A percentile compares a stretch with the other conserved stretches of the same genome.
These are phyloP conservation scores for Pogona vitticeps DNA, from an alignment of 2,113 vertebrate genomes.

Conservation along the genomic window DNA sequence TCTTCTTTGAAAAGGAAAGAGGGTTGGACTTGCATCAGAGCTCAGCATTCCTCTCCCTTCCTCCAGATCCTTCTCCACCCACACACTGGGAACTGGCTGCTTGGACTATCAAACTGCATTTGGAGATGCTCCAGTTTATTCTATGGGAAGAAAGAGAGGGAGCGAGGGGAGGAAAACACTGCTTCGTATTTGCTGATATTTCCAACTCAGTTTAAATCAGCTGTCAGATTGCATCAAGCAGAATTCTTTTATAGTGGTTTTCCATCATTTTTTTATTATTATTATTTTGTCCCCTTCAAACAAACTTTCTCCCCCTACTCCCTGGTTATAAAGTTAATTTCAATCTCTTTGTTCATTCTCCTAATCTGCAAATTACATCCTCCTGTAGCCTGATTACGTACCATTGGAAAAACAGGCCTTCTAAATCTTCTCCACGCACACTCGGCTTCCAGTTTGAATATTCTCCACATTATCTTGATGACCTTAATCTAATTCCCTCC, in stretches of 20 bases:
- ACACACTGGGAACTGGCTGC: conserved; percentile 1
- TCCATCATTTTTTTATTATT: conserved; percentile 15
- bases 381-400: conserved; percentile 77
- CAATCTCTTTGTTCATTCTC: conserved; percentile 81
- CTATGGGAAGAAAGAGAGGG: conserved; percentile 1
- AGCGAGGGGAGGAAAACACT: conserved; percentile 12
- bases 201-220: conserved; percentile 57
- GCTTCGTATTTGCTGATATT: conserved; percentile 59
- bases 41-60: background rate
- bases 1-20: conserved; percentile 15
- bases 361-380: conserved; percentile 84
- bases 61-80: background rate
- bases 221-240: conserved; percentile 58
- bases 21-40: background rate
- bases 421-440: conserved; percentile 44
- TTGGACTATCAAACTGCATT: conserved; percentile 4
- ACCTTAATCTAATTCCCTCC: conserved; percentile 71
- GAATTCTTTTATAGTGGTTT: conserved; percentile 55
- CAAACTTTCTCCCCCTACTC: conserved; percentile 45
- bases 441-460: conserved; percentile 78
- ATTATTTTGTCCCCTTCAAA: conserved; percentile 48
- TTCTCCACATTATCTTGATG: conserved; percentile 79
- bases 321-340: conserved; percentile 81
- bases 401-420: conserved; percentile 78
- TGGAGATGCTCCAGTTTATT: conserved; percentile 34